Percentiles rank a stretch among this genome's conserved stretches.
These are phyloP conservation scores for Hydropotes inermis DNA, from an alignment of 2,113 vertebrate genomes.

Conservation along the genomic window DNA sequence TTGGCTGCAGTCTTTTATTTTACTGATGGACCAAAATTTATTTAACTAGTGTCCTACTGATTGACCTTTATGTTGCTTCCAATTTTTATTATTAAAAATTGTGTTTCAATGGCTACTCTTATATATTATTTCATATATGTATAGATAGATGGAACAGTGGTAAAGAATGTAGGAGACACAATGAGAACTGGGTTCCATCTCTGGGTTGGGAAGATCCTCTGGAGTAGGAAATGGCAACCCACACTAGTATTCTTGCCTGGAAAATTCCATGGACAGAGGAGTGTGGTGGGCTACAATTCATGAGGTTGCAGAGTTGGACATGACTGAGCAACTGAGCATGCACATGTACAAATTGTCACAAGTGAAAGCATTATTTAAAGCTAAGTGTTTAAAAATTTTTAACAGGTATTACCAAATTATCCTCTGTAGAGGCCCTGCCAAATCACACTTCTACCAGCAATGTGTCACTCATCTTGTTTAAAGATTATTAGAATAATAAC, in stretches of 20 bases:
- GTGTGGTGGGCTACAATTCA: background rate
- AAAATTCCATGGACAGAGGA: background rate
- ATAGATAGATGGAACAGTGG: background rate
- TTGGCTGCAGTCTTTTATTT: background rate
- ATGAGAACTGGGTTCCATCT: background rate
- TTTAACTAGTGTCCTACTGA: constrained; percentile 8
- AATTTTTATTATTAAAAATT: constrained; percentile 39
- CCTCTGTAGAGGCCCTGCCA: background rate
- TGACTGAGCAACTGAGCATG: background rate
- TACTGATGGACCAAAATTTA: background rate
- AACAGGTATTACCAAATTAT: background rate
- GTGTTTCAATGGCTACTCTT: background rate
- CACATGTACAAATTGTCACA: background rate
- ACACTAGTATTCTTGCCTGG: background rate
- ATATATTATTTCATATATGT: background rate
- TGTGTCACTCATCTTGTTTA: background rate
- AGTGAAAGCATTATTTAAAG: background rate
- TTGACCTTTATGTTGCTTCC: background rate
- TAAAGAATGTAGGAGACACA: background rate
- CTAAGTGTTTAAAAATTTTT: background rate
- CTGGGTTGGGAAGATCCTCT: background rate
- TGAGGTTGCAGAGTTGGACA: background rate
- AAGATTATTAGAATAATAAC: constrained; percentile 2
- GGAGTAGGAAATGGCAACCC: background rate
- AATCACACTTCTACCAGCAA: background rate